Base-by-base conservation (phyloP, 64 coral and sea anemone species). In the Pocillopora verrucosa region DNA sequence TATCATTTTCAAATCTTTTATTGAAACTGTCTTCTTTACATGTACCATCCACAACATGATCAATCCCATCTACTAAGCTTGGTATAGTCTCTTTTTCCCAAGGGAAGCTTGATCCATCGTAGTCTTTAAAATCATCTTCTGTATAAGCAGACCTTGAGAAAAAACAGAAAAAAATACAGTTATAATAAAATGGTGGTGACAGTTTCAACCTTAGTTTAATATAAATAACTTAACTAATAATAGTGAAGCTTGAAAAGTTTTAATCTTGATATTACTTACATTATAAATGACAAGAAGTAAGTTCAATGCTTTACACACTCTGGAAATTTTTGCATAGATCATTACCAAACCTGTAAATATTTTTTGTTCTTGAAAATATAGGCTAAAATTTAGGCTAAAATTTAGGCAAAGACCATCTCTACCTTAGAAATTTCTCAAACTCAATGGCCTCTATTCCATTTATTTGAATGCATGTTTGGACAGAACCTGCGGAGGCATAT, bases 381-480 rank as follows among this genome's bases (percentile, higher is more conserved):
- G 20, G 37, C 2, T 15, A 63, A 79, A 38, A 38, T 57, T 79
- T n/a, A 36, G 20, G 37, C 2, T 15, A 63, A 79, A 38, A 38
- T 57, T 79, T 20, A 63, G 10, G 36, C 13, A 41, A 61, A 59
- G 20, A 61, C 62, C 35, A 11, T 24, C 7, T 11, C 3, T 80
- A 92, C 90, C 83, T 92, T 30, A 92, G 57, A 60, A 92, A 92
- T 30, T 13, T 16, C 68, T 65, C 84, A 87, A 92, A 92, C 12
- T 92, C 75, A 65, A 64, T 56, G 60, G 82, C 61, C 25, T 92
- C 75, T 92, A 92, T 24, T 78, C 85, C 65, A 74, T 87, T 74
- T 16, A 92, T 87, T 72, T 87, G 76, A 30, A 92, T 87, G 73
- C 74, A 92, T 60, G 90, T 87, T 80, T 92, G 83, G 58, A 92